These are phyloP conservation scores for Xestia c-nigrum DNA, from an alignment of 2,888 invertebrate species.

Conservation along the genomic window DNA sequence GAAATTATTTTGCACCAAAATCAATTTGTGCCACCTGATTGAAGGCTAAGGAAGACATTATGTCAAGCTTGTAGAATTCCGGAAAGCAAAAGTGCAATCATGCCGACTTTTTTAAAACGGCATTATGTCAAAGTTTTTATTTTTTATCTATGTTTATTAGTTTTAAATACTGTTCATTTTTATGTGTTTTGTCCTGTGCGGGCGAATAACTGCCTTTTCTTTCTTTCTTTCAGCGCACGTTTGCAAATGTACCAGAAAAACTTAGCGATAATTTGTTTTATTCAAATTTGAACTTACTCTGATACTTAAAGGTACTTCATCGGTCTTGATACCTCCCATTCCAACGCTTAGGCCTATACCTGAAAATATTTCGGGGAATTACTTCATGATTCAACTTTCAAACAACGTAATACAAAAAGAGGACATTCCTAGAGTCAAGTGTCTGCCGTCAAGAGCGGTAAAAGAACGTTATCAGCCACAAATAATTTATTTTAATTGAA, in stretches of 20 bases:
- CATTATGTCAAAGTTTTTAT: too few species aligned
- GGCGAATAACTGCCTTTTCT: too few species aligned
- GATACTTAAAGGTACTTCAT: slow-evolving; percentile 71
- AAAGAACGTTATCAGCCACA: neutral
- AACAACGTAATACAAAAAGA: neutral
- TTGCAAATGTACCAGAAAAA: neutral
- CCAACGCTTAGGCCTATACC: slow-evolving; percentile 83
- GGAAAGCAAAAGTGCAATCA: neutral
- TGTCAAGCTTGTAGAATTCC: neutral
- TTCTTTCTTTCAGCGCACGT: neutral
- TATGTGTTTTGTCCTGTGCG: too few species aligned
- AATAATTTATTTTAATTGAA: neutral
- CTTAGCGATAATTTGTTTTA: neutral
- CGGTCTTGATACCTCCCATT: slow-evolving; percentile 72
- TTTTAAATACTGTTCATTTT: too few species aligned
- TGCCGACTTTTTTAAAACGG: neutral
- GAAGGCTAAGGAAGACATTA: neutral
- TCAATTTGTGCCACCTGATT: neutral
- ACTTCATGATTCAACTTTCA: neutral
- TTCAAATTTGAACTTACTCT: slow-evolving; percentile 68
- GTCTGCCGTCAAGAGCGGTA: neutral
- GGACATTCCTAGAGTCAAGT: neutral
- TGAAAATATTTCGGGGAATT: slow-evolving; percentile 58
- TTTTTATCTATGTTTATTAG: too few species aligned
- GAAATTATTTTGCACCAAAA: neutral